phyloP scores from a whole-genome alignment of 2,888 invertebrate species.

The Idaea dimidiata region DNA sequence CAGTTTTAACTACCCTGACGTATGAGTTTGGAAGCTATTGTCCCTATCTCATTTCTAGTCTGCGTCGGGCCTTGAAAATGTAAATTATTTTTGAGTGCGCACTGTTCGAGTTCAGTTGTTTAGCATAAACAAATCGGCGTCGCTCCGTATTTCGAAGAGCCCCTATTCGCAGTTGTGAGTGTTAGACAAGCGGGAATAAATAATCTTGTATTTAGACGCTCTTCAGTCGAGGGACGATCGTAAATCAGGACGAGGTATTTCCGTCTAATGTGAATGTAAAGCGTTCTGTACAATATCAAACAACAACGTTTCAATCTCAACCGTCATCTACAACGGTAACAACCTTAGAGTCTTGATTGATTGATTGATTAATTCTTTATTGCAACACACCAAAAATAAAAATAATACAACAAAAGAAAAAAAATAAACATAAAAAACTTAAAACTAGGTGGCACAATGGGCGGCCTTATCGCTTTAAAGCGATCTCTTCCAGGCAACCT shows the following conservation, averaged over 20 bases:
- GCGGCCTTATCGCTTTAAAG: too few relatives aligned
- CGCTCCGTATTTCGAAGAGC: conserved; percentile 25
- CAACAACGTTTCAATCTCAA: not conserved
- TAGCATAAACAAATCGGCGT: conserved; percentile 69
- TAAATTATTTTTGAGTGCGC: conserved; percentile 65
- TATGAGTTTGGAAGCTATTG: not conserved
- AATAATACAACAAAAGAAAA: too few relatives aligned
- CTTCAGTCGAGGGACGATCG: conserved; percentile 55
- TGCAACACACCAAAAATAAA: too few relatives aligned
- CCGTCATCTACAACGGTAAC: not conserved
- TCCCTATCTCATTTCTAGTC: not conserved
- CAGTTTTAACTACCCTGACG: not conserved
- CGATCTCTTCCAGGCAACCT: too few relatives aligned
- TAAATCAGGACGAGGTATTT: conserved; percentile 69
- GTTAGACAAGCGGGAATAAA: conserved; percentile 64
- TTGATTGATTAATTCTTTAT: too few relatives aligned
- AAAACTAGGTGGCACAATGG: too few relatives aligned
- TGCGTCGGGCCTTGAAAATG: conserved; percentile 49
- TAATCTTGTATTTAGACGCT: conserved; percentile 63
- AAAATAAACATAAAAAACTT: too few relatives aligned
- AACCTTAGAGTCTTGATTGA: not conserved
- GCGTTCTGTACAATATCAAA: not conserved
- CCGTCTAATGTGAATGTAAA: conserved; percentile 67
- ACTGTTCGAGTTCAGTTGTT: conserved; percentile 55
- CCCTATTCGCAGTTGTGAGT: conserved; percentile 22